Base-by-base conservation (phyloP, 2,113 vertebrate genomes). In the Plotosus lineatus region DNA sequence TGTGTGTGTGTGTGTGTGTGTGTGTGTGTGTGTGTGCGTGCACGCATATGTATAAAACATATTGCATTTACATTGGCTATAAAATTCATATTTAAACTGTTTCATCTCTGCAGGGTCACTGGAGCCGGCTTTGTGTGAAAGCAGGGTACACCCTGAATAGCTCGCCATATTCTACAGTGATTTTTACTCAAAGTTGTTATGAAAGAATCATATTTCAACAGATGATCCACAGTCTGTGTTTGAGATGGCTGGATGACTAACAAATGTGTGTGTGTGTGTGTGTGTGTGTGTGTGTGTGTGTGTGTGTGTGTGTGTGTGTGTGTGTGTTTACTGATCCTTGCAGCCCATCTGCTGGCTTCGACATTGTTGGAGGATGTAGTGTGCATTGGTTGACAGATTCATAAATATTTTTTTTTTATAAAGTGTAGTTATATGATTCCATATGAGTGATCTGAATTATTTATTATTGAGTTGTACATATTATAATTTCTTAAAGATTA, bases 291-390 rank as follows among this genome's bases (percentile, higher is more conserved):
- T 51, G 50, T 65, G 33, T 38, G 33, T 40, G 61, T 65, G 33
- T 63, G 60, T 63, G 60, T 63, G 60, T 63, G 58, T 61, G 28
- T 61, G 58, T 61, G 58, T 61, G 60, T 63, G 56, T 60, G 60
- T 63, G 60, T 63, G 60, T 63, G 19, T 66, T 63, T 66, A 66
- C 38, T 42, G 36, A 66, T 42, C 63, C 63, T 40, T 66, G 63
- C 21, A 40, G 12, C 36, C 63, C 63, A 66, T 66, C 63, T 66
- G 63, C n/a, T 66, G 63, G 11, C 38, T n/a, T 4, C 40, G 36
- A 36, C 11, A 21, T 23, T 61, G 28, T 61, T 33, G n/a, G n/a
- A n/a, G n/a, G n/a, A n/a, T n/a, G n/a, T 26, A 2, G 2, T 58
- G 11, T 3, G 1, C 12, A 1, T 15, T 12, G 55, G 55, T 58